These are phyloP conservation scores for Planiliza haematocheilus DNA, from an alignment of 2,113 vertebrate species.

Conservation along the genomic window DNA sequence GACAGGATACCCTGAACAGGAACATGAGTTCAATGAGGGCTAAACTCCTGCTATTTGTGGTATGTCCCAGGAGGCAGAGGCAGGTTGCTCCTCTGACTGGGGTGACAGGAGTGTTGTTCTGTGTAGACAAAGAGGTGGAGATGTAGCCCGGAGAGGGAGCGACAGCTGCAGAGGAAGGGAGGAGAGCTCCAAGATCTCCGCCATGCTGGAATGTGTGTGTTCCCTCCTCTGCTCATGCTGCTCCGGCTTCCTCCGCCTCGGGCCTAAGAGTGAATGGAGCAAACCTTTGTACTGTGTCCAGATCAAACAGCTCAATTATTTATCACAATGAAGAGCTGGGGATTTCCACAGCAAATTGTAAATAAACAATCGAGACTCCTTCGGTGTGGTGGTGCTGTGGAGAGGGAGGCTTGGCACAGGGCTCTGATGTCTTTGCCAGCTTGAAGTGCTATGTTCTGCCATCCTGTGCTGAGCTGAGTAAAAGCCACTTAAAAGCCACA, in stretches of 20 bases:
- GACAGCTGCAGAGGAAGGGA: slow-evolving; percentile 81
- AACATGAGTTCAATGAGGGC: slow-evolving; percentile 76
- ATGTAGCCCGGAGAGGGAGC: slow-evolving; percentile 74
- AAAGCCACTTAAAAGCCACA: slow-evolving; percentile 68
- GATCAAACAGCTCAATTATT: slow-evolving; percentile 84
- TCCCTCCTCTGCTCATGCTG: slow-evolving; percentile 57
- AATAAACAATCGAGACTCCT: slow-evolving; percentile 79
- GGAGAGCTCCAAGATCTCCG: slow-evolving; percentile 66
- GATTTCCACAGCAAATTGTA: slow-evolving; percentile 82
- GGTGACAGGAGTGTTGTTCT: slow-evolving; percentile 70
- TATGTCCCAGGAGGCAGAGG: slow-evolving; percentile 67
- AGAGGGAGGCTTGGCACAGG: slow-evolving; percentile 59
- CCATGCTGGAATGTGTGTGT: slow-evolving; percentile 49
- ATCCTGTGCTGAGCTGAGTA: slow-evolving; percentile 62
- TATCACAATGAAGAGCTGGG: slow-evolving; percentile 72
- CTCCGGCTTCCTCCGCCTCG: slow-evolving; percentile 72
- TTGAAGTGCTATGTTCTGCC: slow-evolving; percentile 58
- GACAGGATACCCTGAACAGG: slow-evolving; percentile 71
- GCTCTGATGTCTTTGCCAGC: slow-evolving; percentile 60
- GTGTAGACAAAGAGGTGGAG: slow-evolving; percentile 71
- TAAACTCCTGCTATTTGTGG: slow-evolving; percentile 75
- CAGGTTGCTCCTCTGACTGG: slow-evolving; percentile 67
- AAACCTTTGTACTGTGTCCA: slow-evolving; percentile 82
- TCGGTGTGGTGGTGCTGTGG: slow-evolving; percentile 37
- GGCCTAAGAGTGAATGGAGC: slow-evolving; percentile 55